These are phyloP conservation scores for Erpetoichthys calabaricus DNA, from an alignment of 2,797 vertebrate species.

Conservation along the genomic window DNA sequence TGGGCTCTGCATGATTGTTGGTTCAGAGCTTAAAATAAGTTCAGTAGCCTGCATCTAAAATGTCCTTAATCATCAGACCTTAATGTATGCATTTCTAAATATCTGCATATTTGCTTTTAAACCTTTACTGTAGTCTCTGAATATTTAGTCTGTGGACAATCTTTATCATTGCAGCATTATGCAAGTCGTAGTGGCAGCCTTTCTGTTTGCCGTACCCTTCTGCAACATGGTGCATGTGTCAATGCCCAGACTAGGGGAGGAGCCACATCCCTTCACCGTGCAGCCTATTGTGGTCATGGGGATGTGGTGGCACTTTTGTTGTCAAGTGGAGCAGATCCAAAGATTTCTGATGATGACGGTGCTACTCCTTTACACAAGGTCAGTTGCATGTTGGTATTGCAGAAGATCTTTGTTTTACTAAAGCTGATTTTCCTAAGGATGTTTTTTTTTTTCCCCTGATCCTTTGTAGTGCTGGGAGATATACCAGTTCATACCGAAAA, in stretches of 20 bases:
- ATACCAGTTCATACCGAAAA: too few species aligned
- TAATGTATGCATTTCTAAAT: too few species aligned
- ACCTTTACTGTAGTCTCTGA: too few species aligned
- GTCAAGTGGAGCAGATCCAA: constrained; percentile 50
- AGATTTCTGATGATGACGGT: constrained; percentile 55
- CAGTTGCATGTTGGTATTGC: not conserved
- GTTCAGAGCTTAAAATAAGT: too few species aligned
- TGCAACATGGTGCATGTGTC: constrained; percentile 56
- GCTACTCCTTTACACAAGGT: constrained; percentile 81
- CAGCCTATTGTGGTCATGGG: constrained; percentile 71
- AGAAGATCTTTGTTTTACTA: not conserved
- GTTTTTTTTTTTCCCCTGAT: not conserved
- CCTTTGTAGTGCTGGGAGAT: not conserved
- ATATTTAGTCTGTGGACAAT: too few species aligned
- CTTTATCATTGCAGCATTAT: constrained; percentile 59
- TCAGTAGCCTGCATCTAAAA: too few species aligned
- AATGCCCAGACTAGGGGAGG: constrained; percentile 62
- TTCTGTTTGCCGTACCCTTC: constrained; percentile 58
- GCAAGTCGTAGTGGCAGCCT: constrained; percentile 72
- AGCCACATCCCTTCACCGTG: constrained; percentile 70
- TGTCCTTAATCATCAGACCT: too few species aligned
- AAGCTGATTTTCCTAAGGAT: not conserved
- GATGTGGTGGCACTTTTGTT: constrained; percentile 58
- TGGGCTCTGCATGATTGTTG: too few species aligned
- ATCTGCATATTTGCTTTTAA: too few species aligned